Base-by-base conservation (phyloP, 1,140 invertebrate species). In the Drosophila nasuta region DNA sequence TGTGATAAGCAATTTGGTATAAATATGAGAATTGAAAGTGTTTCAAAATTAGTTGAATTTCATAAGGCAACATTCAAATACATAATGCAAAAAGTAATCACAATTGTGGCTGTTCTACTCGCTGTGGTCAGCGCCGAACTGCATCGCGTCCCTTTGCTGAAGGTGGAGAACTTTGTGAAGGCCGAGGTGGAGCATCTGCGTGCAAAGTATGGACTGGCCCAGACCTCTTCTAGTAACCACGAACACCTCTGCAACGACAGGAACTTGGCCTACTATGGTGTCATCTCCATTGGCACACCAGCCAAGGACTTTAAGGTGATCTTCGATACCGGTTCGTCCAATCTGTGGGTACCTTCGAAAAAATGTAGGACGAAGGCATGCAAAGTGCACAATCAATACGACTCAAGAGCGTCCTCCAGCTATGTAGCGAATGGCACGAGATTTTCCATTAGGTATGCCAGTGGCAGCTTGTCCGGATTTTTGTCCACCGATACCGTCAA, bases 311-410 rank as follows among this genome's bases (percentile, higher is more conserved):
- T 99, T 93, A 96, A 95, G 81, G 98, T 99, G 49, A 96, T 99
- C 49, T 99, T 99, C 94, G 99, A 99, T 93, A 98, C 98, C 10
- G 99, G 99, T 46, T 99, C 98, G 4, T 98, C 98, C 13, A 99
- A 99, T 93, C 94, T 99, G 33, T 99, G 99, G 99, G 96, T 99
- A 58, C 98, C 99, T 11, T 99, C 98, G 0, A 98, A 98, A 92
- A 96, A 97, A 83, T 99, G 98, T 91, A 0, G 0, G 94, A 94
- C 95, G 74, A 95, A 96, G 11, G 98, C 98, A 69, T 99, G 98
- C 93, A 0, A 25, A 4, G 28, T 43, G 6, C 98, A 99, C 30
- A 70, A 48, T 77, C 98, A 98, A 93, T 99, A 99, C 93, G 95
- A 99, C 93, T 95, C 20, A 95, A 96, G 91, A 54, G 81, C 79